phyloP scores from a whole-genome alignment of 2,888 invertebrate genomes.

The Copidosoma aretas region DNA sequence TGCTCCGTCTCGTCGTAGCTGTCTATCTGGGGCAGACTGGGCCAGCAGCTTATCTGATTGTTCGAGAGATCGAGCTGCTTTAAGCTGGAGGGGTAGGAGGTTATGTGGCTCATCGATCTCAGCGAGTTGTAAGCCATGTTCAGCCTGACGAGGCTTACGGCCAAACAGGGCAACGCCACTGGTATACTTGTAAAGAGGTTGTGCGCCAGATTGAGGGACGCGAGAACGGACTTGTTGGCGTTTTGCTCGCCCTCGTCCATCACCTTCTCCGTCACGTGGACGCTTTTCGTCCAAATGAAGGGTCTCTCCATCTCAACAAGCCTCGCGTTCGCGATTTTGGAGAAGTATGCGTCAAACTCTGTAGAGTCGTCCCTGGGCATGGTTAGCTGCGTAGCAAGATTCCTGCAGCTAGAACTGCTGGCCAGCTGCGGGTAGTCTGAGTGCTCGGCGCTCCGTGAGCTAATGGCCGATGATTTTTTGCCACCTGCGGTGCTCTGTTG shows the following conservation, averaged over 20 bases:
- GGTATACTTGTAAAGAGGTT: conserved; percentile 91
- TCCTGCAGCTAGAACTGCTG: conserved; percentile 55
- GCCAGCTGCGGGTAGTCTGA: conserved; percentile 24
- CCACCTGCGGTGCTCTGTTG: conserved; percentile 49
- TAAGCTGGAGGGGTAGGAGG: conserved; percentile 86
- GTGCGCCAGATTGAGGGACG: conserved; percentile 85
- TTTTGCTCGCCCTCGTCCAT: conserved; percentile 66
- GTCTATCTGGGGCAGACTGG: conserved; percentile 74
- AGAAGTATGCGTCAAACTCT: conserved; percentile 58
- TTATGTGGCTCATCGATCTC: conserved; percentile 69
- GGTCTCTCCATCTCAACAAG: conserved; percentile 73
- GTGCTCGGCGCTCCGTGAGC: conserved; percentile 49
- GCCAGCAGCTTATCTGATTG: conserved; percentile 91
- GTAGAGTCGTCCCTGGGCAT: conserved; percentile 57
- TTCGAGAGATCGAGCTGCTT: conserved; percentile 93
- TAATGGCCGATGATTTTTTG: not conserved
- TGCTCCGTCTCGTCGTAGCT: conserved; percentile 70
- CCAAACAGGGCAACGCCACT: conserved; percentile 86
- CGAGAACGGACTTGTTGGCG: conserved; percentile 71
- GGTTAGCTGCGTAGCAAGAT: conserved; percentile 51
- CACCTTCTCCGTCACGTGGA: conserved; percentile 73
- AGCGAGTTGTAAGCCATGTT: conserved; percentile 90
- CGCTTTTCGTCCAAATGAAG: conserved; percentile 76
- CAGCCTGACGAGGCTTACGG: conserved; percentile 82
- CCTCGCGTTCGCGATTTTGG: conserved; percentile 59